A percentile compares a stretch with the other conserved stretches of the same genome.
Conservation (phyloP, 2,888 invertebrate species). For the Nezara viridula region DNA sequence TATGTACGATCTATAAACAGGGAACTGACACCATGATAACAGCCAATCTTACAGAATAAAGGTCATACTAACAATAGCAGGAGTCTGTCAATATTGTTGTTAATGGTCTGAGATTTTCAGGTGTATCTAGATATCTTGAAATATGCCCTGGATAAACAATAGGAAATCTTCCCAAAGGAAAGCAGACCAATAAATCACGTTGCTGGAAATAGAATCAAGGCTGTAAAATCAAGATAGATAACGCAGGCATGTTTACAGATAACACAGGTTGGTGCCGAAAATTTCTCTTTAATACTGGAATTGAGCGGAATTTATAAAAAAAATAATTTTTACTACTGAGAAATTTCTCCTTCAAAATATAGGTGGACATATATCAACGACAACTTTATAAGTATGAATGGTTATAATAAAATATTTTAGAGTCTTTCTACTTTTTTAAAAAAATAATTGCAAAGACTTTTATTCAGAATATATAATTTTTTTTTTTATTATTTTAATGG, state of each 20-base stretch:
- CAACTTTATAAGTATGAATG: too few relatives aligned
- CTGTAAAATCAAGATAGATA: constrained; percentile 5
- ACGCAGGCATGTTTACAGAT: neutral
- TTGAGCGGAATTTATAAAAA: neutral
- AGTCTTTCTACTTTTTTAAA: too few relatives aligned
- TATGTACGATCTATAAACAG: too few relatives aligned
- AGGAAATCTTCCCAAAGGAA: neutral
- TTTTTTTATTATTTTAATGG: too few relatives aligned
- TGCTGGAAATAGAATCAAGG: neutral
- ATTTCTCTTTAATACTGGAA: neutral
- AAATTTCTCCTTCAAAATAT: too few relatives aligned
- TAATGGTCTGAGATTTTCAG: neutral
- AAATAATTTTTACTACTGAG: neutral
- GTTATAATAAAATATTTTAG: too few relatives aligned
- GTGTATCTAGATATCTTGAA: constrained; percentile 26
- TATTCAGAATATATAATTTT: too few relatives aligned
- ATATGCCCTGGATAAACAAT: neutral
- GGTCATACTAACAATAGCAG: neutral
- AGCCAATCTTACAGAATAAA: neutral
- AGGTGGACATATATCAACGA: too few relatives aligned
- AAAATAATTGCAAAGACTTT: too few relatives aligned
- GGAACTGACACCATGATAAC: neutral
- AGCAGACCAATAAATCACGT: neutral
- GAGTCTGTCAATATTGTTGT: neutral
- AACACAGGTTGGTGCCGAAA: neutral